A percentile compares a stretch with the other conserved stretches of the same genome.
phyloP scores from a whole-genome alignment of 2,888 invertebrate genomes.

The Deilephila porcellus region DNA sequence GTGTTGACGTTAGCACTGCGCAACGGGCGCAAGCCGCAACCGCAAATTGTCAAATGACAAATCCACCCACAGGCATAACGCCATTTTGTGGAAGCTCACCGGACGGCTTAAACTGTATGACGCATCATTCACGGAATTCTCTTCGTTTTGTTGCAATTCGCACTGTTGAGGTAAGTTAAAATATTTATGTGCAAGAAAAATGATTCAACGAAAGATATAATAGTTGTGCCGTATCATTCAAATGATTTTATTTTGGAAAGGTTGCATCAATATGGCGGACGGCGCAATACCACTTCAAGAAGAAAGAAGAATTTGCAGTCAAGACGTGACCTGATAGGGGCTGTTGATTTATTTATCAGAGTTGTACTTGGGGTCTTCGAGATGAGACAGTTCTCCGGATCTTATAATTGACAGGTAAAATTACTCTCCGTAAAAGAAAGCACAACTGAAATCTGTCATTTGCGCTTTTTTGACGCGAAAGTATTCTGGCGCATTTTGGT shows the following conservation, averaged over 20 bases:
- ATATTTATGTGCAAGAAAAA: no score
- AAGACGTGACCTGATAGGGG: not conserved
- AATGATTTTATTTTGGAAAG: not conserved
- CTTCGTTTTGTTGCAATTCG: no score
- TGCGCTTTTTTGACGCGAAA: constrained; percentile 8
- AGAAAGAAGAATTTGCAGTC: not conserved
- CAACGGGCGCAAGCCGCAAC: no score
- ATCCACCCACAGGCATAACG: no score
- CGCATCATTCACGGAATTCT: no score
- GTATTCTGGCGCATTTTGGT: not conserved
- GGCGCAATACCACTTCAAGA: not conserved
- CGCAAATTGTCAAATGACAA: no score
- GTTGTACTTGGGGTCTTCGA: not conserved
- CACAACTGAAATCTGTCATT: not conserved
- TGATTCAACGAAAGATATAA: no score
- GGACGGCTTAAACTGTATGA: no score
- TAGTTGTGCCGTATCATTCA: not conserved
- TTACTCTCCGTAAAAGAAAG: constrained; percentile 11
- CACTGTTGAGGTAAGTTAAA: no score
- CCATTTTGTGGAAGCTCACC: not conserved
- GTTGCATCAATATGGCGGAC: constrained; percentile 15
- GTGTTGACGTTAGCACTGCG: no score
- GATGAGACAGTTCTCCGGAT: not conserved
- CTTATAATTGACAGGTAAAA: not conserved
- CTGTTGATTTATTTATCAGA: not conserved